Conservation (phyloP, 2,113 vertebrate species). For the Aegotheles bennettii region DNA sequence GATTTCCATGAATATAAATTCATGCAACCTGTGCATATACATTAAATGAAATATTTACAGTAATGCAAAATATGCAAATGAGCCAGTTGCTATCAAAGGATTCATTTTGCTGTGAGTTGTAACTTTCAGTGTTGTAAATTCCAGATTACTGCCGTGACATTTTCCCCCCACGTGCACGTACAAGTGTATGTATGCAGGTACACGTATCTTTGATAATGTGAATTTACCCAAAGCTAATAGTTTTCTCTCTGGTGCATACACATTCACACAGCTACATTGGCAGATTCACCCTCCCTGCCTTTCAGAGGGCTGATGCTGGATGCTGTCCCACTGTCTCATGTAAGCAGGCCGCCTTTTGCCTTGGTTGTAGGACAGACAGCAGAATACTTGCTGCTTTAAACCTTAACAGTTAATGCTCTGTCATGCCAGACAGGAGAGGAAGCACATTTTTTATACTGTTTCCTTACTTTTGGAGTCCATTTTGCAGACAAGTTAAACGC, state of each 20-base stretch:
- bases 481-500: not conserved
- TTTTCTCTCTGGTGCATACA: not conserved
- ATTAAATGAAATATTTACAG: not conserved
- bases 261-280: accelerated
- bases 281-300: not conserved
- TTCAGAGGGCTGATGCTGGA: not conserved
- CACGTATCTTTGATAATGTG: not conserved
- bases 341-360: not conserved
- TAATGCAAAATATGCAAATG: not conserved
- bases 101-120: not conserved
- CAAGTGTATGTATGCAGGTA: not conserved
- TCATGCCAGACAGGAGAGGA: not conserved
- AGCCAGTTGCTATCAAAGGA: not conserved
- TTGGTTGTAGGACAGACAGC: not conserved
- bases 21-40: not conserved
- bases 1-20: not conserved
- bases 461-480: not conserved
- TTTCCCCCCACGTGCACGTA: accelerated
- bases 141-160: not conserved
- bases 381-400: not conserved
- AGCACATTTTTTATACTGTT: not conserved
- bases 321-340: not conserved
- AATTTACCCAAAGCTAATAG: not conserved
- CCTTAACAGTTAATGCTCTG: not conserved
- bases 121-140: not conserved